A percentile compares a stretch with the other conserved stretches of the same genome.
Evolutionary conservation across 2,888 invertebrate genomes (phyloP).

Genomic region (Sympetrum striolatum): DNA sequence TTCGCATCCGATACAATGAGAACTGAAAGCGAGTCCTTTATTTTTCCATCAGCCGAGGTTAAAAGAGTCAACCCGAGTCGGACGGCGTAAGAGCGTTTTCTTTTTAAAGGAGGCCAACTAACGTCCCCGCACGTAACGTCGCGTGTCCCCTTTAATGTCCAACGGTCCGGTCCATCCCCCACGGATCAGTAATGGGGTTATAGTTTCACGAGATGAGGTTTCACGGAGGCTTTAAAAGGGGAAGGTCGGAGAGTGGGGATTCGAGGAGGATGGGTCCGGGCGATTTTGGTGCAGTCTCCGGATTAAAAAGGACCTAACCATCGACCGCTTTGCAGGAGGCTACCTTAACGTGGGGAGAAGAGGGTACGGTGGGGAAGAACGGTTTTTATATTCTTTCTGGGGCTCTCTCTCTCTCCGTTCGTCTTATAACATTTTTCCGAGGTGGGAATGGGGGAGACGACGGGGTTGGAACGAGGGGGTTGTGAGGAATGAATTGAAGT

Average conservation of each 20-base stretch:
- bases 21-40: neutral
- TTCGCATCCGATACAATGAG: neutral
- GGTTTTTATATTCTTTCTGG: neutral
- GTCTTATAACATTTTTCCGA: neutral
- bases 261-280: neutral
- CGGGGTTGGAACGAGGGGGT: neutral
- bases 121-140: neutral
- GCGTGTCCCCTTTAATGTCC: neutral
- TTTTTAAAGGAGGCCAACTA: neutral
- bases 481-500: neutral
- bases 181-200: slow-evolving; percentile 21
- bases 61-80: neutral
- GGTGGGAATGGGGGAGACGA: neutral
- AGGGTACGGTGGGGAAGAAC: neutral
- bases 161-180: neutral
- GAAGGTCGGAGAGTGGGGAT: neutral
- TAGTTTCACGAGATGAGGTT: slow-evolving; percentile 37
- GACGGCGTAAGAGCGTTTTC: neutral
- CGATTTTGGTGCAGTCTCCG: slow-evolving; percentile 36
- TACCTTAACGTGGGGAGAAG: neutral
- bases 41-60: neutral
- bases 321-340: slow-evolving; percentile 6
- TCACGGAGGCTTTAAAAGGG: neutral
- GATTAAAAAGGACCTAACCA: slow-evolving; percentile 32
- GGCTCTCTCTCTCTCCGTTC: neutral